These are phyloP conservation scores for Schizothorax lantsangensis DNA, from an alignment of 2,797 vertebrate genomes.

Conservation along the genomic window DNA sequence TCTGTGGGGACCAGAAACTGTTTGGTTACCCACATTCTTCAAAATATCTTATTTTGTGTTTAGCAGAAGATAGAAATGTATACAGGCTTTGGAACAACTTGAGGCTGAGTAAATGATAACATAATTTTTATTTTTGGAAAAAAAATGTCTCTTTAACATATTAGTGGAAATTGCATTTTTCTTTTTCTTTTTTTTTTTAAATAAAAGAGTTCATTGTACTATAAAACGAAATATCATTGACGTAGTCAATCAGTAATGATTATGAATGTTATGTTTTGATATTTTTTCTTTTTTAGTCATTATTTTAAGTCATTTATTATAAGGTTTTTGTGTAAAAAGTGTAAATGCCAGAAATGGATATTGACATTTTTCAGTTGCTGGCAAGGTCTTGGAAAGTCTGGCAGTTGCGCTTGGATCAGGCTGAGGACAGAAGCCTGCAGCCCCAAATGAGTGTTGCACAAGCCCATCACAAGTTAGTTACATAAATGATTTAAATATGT, in stretches of 20 bases:
- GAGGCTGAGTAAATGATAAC: background rate
- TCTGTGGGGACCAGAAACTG: background rate
- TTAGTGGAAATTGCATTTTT: background rate
- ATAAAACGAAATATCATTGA: background rate
- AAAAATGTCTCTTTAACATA: background rate
- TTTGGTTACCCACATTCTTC: background rate
- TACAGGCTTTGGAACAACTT: background rate
- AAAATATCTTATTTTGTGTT: background rate
- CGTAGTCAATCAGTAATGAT: background rate
- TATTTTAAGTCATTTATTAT: too few species aligned
- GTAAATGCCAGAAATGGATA: background rate
- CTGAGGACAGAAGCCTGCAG: conserved; percentile 78
- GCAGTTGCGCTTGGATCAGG: conserved; percentile 80
- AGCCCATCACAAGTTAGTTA: conserved; percentile 78
- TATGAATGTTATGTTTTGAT: background rate
- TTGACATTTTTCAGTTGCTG: conserved; percentile 73
- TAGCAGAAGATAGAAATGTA: background rate
- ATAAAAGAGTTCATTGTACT: background rate
- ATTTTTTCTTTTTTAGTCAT: background rate
- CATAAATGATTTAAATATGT: background rate
- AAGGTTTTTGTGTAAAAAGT: background rate
- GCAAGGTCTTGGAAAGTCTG: conserved; percentile 83
- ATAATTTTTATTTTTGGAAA: background rate
- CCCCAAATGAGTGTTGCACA: conserved; percentile 69
- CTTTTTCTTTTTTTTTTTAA: background rate